phyloP scores from a whole-genome alignment of 2,797 vertebrate species.

The Natrix natrix region DNA sequence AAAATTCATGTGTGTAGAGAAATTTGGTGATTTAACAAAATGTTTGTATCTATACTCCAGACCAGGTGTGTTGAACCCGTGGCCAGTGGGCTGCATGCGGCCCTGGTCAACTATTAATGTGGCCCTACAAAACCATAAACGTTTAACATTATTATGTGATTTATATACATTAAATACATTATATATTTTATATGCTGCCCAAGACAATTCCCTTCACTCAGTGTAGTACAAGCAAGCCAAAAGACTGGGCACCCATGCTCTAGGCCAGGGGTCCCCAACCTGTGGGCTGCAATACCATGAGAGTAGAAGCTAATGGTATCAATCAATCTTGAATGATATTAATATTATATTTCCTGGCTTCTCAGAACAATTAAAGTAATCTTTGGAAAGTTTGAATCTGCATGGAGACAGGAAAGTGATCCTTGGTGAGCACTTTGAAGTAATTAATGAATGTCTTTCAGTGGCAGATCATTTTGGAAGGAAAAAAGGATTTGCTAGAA shows the following conservation, averaged over 20 bases:
- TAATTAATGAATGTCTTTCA: conserved; percentile 23
- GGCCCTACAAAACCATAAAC: neutral
- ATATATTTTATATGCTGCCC: neutral
- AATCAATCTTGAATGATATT: neutral
- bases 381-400: conserved; percentile 13
- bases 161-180: neutral
- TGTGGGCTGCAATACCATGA: neutral
- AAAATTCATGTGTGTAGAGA: neutral
- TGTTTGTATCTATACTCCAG: neutral
- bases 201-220: neutral
- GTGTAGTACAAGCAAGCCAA: neutral
- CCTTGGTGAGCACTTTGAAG: conserved; percentile 41
- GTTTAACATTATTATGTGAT: neutral
- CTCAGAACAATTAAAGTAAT: conserved; percentile 20
- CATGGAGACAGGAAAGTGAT: conserved; percentile 5
- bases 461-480: conserved; percentile 35
- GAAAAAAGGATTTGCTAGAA: conserved; percentile 27
- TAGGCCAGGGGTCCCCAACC: neutral
- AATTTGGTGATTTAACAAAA: neutral
- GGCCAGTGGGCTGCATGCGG: neutral
- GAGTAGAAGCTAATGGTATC: conserved; percentile 21
- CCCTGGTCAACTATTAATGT: neutral
- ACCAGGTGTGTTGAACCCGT: neutral
- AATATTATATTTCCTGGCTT: neutral
- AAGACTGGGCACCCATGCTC: neutral